Evolutionary conservation across 2,888 invertebrate genomes (phyloP).

Genomic region (Thera britannica): DNA sequence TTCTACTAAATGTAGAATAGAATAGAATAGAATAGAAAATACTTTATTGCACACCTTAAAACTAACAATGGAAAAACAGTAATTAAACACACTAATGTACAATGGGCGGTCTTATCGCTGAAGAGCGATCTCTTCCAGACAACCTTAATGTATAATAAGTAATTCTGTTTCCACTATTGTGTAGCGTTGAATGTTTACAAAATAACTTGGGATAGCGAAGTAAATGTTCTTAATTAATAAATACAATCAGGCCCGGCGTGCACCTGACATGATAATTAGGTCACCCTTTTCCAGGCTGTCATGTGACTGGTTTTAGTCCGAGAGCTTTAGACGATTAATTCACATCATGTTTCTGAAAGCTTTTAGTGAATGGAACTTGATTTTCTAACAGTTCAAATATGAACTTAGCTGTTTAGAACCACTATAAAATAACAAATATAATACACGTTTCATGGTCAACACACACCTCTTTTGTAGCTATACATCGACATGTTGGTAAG

Average conservation of each 20-base stretch:
- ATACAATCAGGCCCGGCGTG: slow-evolving; percentile 22
- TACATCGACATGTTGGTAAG: no score
- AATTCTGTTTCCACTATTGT: not conserved
- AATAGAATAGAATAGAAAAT: no score
- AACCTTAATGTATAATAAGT: no score
- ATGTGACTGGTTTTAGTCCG: slow-evolving; percentile 21
- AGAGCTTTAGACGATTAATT: slow-evolving; percentile 3
- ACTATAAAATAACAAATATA: not conserved
- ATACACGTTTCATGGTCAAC: no score
- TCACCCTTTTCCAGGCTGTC: slow-evolving; percentile 30
- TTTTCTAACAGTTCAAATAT: not conserved
- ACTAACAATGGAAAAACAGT: no score
- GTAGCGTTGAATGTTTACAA: not conserved
- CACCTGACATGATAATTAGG: slow-evolving; percentile 41
- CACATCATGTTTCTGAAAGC: slow-evolving; percentile 6
- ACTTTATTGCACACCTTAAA: no score
- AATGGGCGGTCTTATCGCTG: no score
- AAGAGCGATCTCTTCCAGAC: no score
- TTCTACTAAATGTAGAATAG: no score
- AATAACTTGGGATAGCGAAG: not conserved
- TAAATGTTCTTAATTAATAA: slow-evolving; percentile 9
- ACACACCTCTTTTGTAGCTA: no score
- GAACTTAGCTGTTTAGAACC: not conserved
- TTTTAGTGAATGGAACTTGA: not conserved
- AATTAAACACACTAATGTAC: no score